Evolutionary conservation across 2,113 vertebrate species (phyloP).

Genomic region (Casuarius casuarius): DNA sequence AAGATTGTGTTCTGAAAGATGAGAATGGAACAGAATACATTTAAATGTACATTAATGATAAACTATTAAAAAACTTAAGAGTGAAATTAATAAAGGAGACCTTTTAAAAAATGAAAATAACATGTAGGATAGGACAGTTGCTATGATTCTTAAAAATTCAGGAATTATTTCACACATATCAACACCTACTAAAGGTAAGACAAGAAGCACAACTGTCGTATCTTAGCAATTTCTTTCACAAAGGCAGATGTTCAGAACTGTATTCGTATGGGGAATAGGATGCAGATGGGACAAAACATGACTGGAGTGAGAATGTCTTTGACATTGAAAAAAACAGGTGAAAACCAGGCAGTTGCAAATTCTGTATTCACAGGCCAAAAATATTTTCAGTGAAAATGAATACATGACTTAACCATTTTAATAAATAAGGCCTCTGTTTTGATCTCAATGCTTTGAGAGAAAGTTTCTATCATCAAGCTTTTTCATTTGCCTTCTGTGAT

Average conservation of each 20-base stretch:
- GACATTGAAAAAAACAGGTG: slow-evolving; percentile 11
- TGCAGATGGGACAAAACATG: slow-evolving; percentile 37
- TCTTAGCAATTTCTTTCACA: neutral
- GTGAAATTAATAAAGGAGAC: neutral
- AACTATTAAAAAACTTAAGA: neutral
- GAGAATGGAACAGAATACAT: neutral
- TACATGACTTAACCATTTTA: slow-evolving; percentile 25
- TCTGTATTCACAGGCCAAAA: neutral
- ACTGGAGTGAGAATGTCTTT: neutral
- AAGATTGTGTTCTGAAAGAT: neutral
- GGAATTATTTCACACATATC: neutral
- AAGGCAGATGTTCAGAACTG: neutral
- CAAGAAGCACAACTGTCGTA: neutral
- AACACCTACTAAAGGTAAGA: neutral
- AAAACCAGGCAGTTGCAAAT: slow-evolving; percentile 50
- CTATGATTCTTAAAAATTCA: neutral
- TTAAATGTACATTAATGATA: neutral
- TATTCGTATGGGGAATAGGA: neutral
- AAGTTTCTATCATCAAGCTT: neutral
- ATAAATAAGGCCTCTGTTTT: slow-evolving; percentile 53
- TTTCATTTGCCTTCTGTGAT: neutral
- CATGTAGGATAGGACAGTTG: neutral
- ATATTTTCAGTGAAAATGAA: slow-evolving; percentile 26
- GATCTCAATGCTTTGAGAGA: neutral
- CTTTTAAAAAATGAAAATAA: neutral